These are phyloP conservation scores for Rhadina sibilatrix DNA, from an alignment of 2,113 vertebrate genomes.

Conservation along the genomic window DNA sequence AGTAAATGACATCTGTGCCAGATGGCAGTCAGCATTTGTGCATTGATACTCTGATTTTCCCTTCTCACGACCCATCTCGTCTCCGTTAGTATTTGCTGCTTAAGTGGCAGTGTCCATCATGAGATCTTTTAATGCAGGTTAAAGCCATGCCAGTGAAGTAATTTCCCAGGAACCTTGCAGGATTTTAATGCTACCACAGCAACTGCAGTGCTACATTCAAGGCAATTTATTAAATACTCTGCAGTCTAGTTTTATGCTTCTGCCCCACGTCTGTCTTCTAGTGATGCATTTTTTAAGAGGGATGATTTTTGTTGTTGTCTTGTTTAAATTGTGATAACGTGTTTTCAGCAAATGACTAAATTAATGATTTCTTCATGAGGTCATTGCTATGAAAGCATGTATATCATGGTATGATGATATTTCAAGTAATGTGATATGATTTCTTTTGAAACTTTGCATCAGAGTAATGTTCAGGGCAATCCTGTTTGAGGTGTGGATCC, in stretches of 20 bases:
- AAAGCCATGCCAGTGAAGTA: background rate
- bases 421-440: background rate
- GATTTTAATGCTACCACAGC: background rate
- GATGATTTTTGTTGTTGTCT: background rate
- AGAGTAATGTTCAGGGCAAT: background rate
- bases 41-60: background rate
- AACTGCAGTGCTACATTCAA: background rate
- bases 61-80: background rate
- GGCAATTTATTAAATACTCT: background rate
- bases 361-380: background rate
- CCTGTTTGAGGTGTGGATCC: background rate
- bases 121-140: background rate
- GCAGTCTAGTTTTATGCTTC: background rate
- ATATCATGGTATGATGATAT: background rate
- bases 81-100: background rate
- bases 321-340: background rate
- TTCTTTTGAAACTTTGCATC: background rate
- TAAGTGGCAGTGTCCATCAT: background rate
- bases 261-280: background rate
- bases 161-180: background rate
- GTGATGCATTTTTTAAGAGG: background rate
- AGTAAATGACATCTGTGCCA: conserved; percentile 66
- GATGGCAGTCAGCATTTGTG: conserved; percentile 52
- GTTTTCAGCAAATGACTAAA: background rate
- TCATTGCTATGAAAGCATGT: background rate